Evolutionary conservation across 1,140 invertebrate species (phyloP), one percentile per base, ranked within the genome.

Genomic region (Bombus waltoni): DNA sequence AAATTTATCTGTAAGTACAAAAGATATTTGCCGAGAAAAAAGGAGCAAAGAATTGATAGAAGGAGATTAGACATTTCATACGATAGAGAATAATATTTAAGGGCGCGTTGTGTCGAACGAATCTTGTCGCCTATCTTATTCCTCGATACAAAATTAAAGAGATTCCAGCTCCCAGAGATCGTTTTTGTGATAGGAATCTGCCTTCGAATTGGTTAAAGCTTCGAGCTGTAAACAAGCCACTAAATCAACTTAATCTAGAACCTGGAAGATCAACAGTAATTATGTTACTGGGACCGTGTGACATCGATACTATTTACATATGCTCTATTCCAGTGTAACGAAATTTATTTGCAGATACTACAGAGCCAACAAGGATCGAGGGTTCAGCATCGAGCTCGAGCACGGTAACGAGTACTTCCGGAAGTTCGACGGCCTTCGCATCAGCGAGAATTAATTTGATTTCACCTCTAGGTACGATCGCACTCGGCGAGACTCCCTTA

Each of bases 401-500:
- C 28, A 25, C 22, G 18, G n/a, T 35, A 40, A 84, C 82, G n/a
- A 44, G 13, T 11, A 40, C 13, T 47, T 40, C 66, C 35, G 76
- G 66, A 6, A 79, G 59, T 28, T 40, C 81, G 25, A 42, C n/a
- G 28, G 66, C 78, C 15, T 44, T 68, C 32, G 53, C 77, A 0
- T 10, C 66, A 11, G 68, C 83, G 6, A 32, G 25, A 28, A 68
- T 79, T 80, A 85, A 85, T 85, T 80, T 72, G 53, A 84, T 79
- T 84, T 44, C 75, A 42, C 32, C 83, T 6, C 47, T 25, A 38
- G 47, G 75, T 59, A 18, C n/a, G 68, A 84, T 83, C 65, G 44
- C 47, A 38, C 53, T 42, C 38, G 53, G 2, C 44, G n/a, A 44
- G 65, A 38, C 76, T n/a, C 28, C 83, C 32, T 73, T 71, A 65